Base-by-base conservation (phyloP, 2,113 vertebrate species). In the Nothocercus julius region DNA sequence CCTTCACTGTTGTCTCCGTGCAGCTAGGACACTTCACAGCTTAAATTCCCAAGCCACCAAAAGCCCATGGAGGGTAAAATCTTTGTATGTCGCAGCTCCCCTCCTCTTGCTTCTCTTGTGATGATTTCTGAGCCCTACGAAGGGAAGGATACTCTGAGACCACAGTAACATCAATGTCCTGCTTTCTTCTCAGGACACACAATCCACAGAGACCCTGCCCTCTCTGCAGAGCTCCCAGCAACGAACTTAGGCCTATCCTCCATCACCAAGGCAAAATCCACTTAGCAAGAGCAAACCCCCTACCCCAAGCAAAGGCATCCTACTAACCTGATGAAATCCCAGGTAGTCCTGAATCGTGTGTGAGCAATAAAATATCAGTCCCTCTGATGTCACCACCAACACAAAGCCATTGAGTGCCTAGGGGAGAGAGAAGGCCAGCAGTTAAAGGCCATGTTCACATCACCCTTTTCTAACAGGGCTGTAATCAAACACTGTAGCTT, bases 271-370 rank as follows among this genome's bases (percentile, higher is more conserved):
- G 66, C 9, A 74, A 87, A 74, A 40, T 3, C 1, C 1, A 27
- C 42, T 14, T 42, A 56, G 28, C 54, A 56, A 56, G 54, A 49
- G 64, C 64, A 67, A 45, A 62, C 17, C 45, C 79, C 34, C 14
- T 7, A 2, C 8, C 42, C 22, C 0, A 1, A 72, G 5, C 89
- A 54, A 47, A 27, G 25, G 38, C 24, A 38, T 70, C 5, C 25
- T 54, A 95, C 95, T 69, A 92, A 98, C 98, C 98, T 98, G 98
- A 66, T 98, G 98, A 91, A 98, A 98, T 53, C 98, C 98, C 78
- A 98, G 66, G 32, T 98, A 98, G 92, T 98, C 98, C 96, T 98
- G 97, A 90, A 98, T 98, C 0, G 98, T 98, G 47, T 98, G 98
- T 0, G 98, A 98, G 62, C 97, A 98, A 91, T 97, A 98, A 93